phyloP scores from a whole-genome alignment of 2,888 invertebrate genomes.

The Anthoptus insignis region DNA sequence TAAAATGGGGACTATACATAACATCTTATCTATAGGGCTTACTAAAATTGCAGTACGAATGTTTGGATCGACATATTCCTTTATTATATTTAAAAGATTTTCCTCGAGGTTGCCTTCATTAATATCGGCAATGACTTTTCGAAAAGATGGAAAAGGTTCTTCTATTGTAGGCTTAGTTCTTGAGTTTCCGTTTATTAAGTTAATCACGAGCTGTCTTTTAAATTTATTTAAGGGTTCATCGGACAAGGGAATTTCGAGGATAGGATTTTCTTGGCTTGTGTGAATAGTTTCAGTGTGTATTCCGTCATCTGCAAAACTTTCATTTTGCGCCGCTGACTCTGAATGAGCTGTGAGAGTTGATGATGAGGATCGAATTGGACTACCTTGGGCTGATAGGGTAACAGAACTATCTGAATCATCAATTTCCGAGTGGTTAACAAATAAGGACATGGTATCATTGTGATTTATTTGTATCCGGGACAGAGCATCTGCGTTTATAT shows the following conservation, averaged over 20 bases:
- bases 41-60: conserved; percentile 49
- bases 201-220: conserved; percentile 39
- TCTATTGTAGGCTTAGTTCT: conserved; percentile 42
- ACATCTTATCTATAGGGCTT: conserved; percentile 43
- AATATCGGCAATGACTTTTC: conserved; percentile 41
- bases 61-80: conserved; percentile 52
- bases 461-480: background rate
- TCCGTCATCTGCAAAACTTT: conserved; percentile 22
- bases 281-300: conserved; percentile 42
- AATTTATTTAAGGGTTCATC: conserved; percentile 49
- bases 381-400: conserved; percentile 3
- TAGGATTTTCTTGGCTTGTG: conserved; percentile 46
- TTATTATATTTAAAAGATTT: conserved; percentile 48
- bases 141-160: conserved; percentile 50
- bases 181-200: conserved; percentile 44
- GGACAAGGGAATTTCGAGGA: conserved; percentile 47
- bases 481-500: no score
- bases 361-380: no score
- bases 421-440: background rate
- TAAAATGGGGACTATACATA: conserved; percentile 45
- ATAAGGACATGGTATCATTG: conserved; percentile 32
- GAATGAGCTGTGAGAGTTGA: no score
- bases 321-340: no score
- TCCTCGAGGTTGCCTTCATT: conserved; percentile 46
- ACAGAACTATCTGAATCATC: conserved; percentile 9